Conservation (phyloP, 2,797 vertebrate species). For the Tapera naevia region DNA sequence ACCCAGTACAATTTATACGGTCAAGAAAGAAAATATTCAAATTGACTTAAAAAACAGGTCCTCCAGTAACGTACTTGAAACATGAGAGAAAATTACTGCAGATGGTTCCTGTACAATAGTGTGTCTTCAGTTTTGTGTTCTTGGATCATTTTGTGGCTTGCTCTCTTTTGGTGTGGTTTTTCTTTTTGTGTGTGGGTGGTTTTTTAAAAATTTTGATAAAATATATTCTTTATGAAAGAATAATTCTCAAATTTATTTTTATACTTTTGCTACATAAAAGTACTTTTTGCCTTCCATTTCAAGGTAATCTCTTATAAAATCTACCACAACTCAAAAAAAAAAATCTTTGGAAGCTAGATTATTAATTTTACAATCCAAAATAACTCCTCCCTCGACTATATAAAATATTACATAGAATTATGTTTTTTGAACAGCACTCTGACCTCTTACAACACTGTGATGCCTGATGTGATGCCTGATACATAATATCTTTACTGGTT, state of each 20-base stretch:
- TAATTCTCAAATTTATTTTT: neutral
- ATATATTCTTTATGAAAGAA: accelerated
- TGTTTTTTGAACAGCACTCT: neutral
- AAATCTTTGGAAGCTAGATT: neutral
- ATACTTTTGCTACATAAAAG: neutral
- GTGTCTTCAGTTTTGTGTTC: neutral
- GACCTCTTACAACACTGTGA: neutral
- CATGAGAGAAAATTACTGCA: neutral
- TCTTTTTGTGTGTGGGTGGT: no score
- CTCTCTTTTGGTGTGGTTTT: no score
- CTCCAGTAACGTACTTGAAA: neutral
- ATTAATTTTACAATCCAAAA: neutral
- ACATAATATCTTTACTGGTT: neutral
- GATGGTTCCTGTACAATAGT: neutral
- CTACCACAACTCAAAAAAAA: neutral
- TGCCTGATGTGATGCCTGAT: neutral
- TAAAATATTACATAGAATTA: neutral
- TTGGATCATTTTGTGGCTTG: neutral
- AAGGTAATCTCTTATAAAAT: neutral
- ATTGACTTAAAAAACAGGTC: neutral
- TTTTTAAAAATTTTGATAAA: neutral
- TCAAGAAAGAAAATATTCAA: neutral
- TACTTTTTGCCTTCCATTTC: neutral
- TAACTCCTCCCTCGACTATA: neutral
- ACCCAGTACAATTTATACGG: neutral